Base-by-base conservation (phyloP, 2,113 vertebrate species). In the Regulus satrapa region DNA sequence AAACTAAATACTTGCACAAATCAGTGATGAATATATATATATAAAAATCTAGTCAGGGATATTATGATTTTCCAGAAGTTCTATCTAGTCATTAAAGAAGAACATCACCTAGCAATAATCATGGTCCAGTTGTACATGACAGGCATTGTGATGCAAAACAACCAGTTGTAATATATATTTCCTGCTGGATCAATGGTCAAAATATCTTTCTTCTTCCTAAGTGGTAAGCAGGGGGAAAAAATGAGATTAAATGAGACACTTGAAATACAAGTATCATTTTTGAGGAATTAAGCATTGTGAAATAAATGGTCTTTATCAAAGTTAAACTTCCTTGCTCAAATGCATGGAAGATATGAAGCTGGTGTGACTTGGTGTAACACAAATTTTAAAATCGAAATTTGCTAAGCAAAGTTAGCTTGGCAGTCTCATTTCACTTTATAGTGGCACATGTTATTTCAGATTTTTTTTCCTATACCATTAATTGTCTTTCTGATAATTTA, bases 101-200 rank as follows among this genome's bases (percentile, higher is more conserved):
- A 74, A 93, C 59, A 64, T 95, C 95, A 99, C 99, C 99, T 99
- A 92, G 99, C 99, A 40, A 99, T 99, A 86, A 99, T 97, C 97
- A 99, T 97, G 41, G 98, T 99, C 99, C 99, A 99, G 98, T 99
- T 99, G 97, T 99, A 99, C 99, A 99, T 99, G 71, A 99, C 99
- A 26, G 99, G 99, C 92, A 99, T 73, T 52, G 99, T 99, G 97
- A 99, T 99, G 55, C 99, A 89, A 26, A 98, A 96, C 46, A 99
- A 97, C 99, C 99, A 99, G 91, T 99, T 97, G 96, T 99, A 99
- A 96, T 99, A 99, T 2, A 40, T 97, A 95, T 99, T 99, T 67
- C 99, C 98, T 5, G 99, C 98, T 31, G 99, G 99, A 76, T 99
- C 99, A 36, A 99, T 97, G 52, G 98, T 97, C 20, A 78, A 78